These are phyloP conservation scores for Eucera pruinosa DNA, from an alignment of 2,888 invertebrate genomes.

Conservation along the genomic window DNA sequence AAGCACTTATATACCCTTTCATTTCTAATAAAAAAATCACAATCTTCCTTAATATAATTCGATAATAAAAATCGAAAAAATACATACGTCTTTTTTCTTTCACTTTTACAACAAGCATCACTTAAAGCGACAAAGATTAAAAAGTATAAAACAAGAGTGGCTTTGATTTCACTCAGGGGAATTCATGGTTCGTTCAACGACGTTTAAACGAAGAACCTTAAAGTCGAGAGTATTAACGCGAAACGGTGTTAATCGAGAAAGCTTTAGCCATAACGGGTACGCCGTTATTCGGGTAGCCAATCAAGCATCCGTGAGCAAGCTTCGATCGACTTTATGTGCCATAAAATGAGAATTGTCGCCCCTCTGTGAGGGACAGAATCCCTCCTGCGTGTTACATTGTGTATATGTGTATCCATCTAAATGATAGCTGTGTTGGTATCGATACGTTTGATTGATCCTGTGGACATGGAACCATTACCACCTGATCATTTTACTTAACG, in stretches of 20 bases:
- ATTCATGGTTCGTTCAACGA: slow-evolving; percentile 13
- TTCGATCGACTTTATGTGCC: slow-evolving; percentile 76
- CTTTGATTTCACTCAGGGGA: not conserved
- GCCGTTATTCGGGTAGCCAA: slow-evolving; percentile 74
- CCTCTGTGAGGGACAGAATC: slow-evolving; percentile 33
- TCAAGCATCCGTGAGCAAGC: slow-evolving; percentile 73
- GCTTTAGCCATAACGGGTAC: slow-evolving; percentile 69
- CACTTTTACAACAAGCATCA: too few species aligned
- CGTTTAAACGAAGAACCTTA: slow-evolving; percentile 3
- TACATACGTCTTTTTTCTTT: too few species aligned
- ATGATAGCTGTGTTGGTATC: slow-evolving; percentile 9
- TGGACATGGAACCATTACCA: slow-evolving; percentile 18
- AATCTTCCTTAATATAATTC: too few species aligned
- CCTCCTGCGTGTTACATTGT: slow-evolving; percentile 4
- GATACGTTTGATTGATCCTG: slow-evolving; percentile 7
- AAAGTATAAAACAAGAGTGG: not conserved
- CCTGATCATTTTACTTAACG: slow-evolving; percentile 2
- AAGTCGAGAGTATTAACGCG: slow-evolving; percentile 42
- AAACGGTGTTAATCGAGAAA: slow-evolving; percentile 68
- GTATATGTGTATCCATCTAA: slow-evolving; percentile 15
- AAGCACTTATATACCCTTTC: too few species aligned
- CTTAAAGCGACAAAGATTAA: not conserved
- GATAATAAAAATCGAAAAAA: too few species aligned
- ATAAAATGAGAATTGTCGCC: slow-evolving; percentile 76
- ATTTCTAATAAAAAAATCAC: too few species aligned